A percentile compares a stretch with the other conserved stretches of the same genome.
Evolutionary conservation across 2,113 vertebrate species (phyloP).

Genomic region (Agapornis roseicollis): DNA sequence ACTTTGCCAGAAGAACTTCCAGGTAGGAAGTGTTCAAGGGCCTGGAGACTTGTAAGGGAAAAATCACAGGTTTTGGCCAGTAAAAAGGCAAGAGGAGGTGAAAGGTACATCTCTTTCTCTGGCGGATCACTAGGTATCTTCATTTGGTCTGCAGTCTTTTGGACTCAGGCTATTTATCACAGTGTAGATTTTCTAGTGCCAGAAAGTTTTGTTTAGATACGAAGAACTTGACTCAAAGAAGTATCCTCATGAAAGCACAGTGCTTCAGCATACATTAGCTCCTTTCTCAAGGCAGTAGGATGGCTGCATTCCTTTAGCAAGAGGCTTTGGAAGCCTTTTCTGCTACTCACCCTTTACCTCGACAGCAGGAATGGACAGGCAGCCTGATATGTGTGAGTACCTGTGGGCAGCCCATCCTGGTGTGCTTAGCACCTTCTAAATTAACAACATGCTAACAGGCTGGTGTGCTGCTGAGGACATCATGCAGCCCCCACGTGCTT

Average conservation of each 20-base stretch:
- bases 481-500: neutral
- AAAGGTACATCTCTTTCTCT: neutral
- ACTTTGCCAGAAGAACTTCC: neutral
- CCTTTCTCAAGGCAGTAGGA: neutral
- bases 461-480: neutral
- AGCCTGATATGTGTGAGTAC: rapidly evolving
- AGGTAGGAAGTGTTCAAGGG: neutral
- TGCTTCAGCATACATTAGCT: neutral
- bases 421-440: neutral
- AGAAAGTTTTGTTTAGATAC: neutral
- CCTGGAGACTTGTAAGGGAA: neutral
- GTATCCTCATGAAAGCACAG: neutral
- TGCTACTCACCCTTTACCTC: neutral
- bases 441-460: rapidly evolving
- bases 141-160: neutral
- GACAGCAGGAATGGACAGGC: neutral
- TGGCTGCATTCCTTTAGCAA: neutral
- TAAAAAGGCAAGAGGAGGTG: neutral
- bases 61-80: neutral
- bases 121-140: neutral
- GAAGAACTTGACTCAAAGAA: neutral
- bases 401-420: neutral
- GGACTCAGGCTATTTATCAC: neutral
- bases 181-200: neutral
- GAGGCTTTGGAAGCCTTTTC: neutral